A percentile compares a stretch with the other conserved stretches of the same genome.
Conservation (phyloP, 2,797 vertebrate species). For the Syngnathus acus region DNA sequence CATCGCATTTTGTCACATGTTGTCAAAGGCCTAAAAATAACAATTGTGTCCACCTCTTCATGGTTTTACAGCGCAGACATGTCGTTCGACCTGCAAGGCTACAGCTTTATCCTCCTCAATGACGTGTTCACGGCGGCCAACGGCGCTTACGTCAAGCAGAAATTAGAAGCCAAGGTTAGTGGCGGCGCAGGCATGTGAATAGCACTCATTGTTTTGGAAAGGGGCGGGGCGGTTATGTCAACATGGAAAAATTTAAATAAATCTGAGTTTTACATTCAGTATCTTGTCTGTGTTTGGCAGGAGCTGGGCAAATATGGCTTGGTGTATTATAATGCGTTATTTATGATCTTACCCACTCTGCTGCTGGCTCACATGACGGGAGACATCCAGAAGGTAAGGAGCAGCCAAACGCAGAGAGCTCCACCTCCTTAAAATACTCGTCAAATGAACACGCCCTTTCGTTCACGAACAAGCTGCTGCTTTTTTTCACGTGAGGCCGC, state of each 20-base stretch:
- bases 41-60: constrained; percentile 22
- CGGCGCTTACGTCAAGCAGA: constrained; percentile 95
- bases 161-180: constrained; percentile 93
- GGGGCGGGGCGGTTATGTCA: not conserved
- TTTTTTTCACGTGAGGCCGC: constrained; percentile 52
- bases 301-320: constrained; percentile 93
- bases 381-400: constrained; percentile 82
- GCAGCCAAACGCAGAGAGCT: too few relatives aligned
- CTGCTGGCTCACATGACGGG: constrained; percentile 81
- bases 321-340: constrained; percentile 92
- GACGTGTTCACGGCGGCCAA: constrained; percentile 94
- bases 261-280: too few relatives aligned
- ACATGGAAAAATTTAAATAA: too few relatives aligned
- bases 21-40: not conserved
- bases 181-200: constrained; percentile 34
- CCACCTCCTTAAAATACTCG: constrained; percentile 1
- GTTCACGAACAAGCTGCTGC: constrained; percentile 27
- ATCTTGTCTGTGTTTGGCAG: constrained; percentile 50
- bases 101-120: constrained; percentile 90
- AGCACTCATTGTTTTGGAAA: constrained; percentile 37
- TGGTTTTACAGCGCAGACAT: constrained; percentile 78
- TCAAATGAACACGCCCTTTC: constrained; percentile 33
- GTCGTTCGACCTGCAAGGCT: constrained; percentile 92
- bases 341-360: constrained; percentile 89
- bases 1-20: constrained; percentile 9